Evolutionary conservation across 2,113 vertebrate species (phyloP), one percentile per base, ranked within the genome.

Genomic region (Orcinus orca): DNA sequence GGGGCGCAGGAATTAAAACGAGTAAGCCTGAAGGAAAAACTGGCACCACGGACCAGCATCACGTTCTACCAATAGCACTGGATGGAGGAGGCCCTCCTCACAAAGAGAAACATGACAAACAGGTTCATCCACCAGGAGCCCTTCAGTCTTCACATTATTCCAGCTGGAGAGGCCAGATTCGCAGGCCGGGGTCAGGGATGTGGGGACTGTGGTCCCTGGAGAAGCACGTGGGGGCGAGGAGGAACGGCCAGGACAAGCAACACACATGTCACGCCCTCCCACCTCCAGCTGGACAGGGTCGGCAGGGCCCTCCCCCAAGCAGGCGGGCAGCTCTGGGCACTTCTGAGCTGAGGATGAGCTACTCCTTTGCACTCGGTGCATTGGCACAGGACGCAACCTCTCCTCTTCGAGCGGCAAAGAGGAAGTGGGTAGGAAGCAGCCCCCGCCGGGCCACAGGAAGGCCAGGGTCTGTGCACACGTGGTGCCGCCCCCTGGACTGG

Each of bases 151-250:
- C 23, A 2, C 3, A 3, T 8, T 25, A 41, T n/a, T 10, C 15
- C 31, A 33, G 60, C 29, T 36, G 21, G 44, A 50, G 14, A n/a
- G 65, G 53, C n/a, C 14, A 26, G 71, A 60, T 36, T 11, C 0
- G 0, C 21, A 44, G 14, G 8, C 65, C 0, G 2, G 41, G 33
- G 55, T 11, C 0, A 3, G 55, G 7, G 2, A 17, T 2, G 2
- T 3, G 5, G 33, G 60, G 6, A 10, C 20, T 1, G 20, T 12
- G 29, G 29, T 23, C 53, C 53, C 67, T 31, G 15, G 6, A 74
- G 53, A 87, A 82, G 33, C 36, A 5, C 15, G 38, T 29, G 21
- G 10, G 7, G 71, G 26, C 6, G 0, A 70, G 26, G 29, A 76
- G 63, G 41, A 23, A 33, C 0, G 4, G 44, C 44, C 44, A 55